These are phyloP conservation scores for Melanotaenia pygmaea DNA, from an alignment of 2,797 vertebrate genomes.

Conservation along the genomic window DNA sequence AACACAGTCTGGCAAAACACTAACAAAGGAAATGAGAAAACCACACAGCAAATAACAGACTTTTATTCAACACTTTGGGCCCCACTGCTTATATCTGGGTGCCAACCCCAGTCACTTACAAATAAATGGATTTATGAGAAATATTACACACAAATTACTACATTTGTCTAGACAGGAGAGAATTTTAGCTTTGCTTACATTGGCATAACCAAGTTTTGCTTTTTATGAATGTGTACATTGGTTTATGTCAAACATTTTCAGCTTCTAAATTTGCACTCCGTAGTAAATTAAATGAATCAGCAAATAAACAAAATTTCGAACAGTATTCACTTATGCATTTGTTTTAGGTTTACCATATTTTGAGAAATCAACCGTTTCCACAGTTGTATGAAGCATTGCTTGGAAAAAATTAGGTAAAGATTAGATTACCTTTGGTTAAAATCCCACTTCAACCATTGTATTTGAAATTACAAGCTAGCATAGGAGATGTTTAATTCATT, in stretches of 20 bases:
- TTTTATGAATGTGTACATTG: constrained; percentile 67
- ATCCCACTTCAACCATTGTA: background rate
- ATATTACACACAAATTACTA: constrained; percentile 79
- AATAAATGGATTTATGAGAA: constrained; percentile 76
- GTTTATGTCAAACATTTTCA: constrained; percentile 61
- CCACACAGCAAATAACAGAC: constrained; percentile 81
- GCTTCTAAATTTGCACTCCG: constrained; percentile 61
- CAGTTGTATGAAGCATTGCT: background rate
- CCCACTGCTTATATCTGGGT: constrained; percentile 64
- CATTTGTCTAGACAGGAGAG: constrained; percentile 79
- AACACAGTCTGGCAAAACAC: constrained; percentile 75
- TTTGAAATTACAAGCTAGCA: background rate
- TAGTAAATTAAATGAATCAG: constrained; percentile 53
- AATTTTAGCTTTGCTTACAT: constrained; percentile 66
- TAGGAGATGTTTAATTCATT: background rate
- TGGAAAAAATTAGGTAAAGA: constrained; percentile 1
- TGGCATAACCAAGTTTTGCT: constrained; percentile 52
- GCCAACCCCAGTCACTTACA: constrained; percentile 72
- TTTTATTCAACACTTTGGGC: constrained; percentile 74
- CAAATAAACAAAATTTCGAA: constrained; percentile 47
- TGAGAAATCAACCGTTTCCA: constrained; percentile 16
- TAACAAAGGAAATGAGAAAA: constrained; percentile 86
- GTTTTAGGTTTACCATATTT: constrained; percentile 26
- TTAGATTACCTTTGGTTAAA: background rate
- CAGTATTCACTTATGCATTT: constrained; percentile 36